Conservation (phyloP, 2,888 invertebrate genomes). For the Scrobipalpa costella region DNA sequence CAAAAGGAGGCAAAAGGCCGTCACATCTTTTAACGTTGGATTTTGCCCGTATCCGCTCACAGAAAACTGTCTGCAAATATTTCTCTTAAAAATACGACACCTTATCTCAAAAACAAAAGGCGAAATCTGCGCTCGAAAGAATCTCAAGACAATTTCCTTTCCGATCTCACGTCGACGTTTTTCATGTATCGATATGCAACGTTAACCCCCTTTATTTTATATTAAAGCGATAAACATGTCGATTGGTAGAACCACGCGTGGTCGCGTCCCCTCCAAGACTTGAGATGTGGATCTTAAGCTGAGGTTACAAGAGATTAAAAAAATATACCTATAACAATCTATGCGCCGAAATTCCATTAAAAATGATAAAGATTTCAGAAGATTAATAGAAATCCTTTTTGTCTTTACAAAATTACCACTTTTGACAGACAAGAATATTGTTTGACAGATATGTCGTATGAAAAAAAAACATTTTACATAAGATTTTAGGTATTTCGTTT, state of each 20-base stretch:
- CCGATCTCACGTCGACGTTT: constrained; percentile 61
- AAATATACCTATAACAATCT: too few relatives aligned
- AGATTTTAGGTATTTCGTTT: too few relatives aligned
- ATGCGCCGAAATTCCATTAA: too few relatives aligned
- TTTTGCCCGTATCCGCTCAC: too few relatives aligned
- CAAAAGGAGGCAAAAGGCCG: too few relatives aligned
- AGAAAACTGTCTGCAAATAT: background rate
- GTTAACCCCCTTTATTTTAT: constrained; percentile 77
- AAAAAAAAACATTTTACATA: too few relatives aligned
- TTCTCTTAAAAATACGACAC: constrained; percentile 5
- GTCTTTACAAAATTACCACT: too few relatives aligned
- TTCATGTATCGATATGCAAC: constrained; percentile 68
- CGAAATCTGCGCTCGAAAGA: constrained; percentile 8
- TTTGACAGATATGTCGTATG: too few relatives aligned
- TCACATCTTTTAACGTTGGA: background rate
- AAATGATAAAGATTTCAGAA: too few relatives aligned
- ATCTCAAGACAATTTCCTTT: constrained; percentile 69
- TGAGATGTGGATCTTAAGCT: constrained; percentile 8
- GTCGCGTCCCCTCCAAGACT: constrained; percentile 62
- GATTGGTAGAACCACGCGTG: constrained; percentile 75
- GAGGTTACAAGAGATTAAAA: background rate
- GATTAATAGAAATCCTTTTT: too few relatives aligned
- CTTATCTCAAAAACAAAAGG: constrained; percentile 12
- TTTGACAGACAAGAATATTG: too few relatives aligned
- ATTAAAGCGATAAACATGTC: constrained; percentile 82